phyloP scores from a whole-genome alignment of 2,113 vertebrate genomes.

The Eolophus roseicapilla region DNA sequence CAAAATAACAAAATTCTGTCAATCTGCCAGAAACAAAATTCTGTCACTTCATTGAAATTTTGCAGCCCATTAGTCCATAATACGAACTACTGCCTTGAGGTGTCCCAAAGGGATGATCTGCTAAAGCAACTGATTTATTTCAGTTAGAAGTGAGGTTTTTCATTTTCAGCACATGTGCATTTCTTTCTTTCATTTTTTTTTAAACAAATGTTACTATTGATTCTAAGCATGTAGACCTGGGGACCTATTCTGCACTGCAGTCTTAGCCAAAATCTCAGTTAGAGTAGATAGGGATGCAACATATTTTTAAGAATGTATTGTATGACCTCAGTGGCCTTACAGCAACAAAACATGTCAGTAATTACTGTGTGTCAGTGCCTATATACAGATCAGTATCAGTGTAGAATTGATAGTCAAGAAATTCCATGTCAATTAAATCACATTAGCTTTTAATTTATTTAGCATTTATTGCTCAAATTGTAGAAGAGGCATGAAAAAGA shows the following conservation, averaged over 20 bases:
- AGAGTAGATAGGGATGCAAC: background rate
- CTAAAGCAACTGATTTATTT: constrained; percentile 14
- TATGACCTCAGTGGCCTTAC: background rate
- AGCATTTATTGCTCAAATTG: background rate
- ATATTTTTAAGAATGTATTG: background rate
- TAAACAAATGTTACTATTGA: background rate
- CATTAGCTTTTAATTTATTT: background rate
- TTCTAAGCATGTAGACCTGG: background rate
- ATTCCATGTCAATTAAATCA: background rate
- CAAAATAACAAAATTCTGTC: constrained; percentile 31
- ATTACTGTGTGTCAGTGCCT: background rate
- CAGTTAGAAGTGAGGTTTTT: background rate
- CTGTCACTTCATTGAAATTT: constrained; percentile 63
- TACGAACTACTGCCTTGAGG: constrained; percentile 35
- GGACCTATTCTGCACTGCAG: background rate
- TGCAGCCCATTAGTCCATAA: constrained; percentile 60
- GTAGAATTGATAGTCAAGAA: background rate
- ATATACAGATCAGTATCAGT: background rate
- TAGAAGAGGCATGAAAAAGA: background rate
- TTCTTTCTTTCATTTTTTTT: background rate
- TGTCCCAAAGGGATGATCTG: constrained; percentile 4
- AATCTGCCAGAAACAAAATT: constrained; percentile 61
- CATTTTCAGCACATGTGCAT: background rate
- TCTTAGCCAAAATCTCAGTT: background rate
- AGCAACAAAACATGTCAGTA: background rate